Conservation (phyloP, 2,888 invertebrate species). For the Eumerus sabulonum region DNA sequence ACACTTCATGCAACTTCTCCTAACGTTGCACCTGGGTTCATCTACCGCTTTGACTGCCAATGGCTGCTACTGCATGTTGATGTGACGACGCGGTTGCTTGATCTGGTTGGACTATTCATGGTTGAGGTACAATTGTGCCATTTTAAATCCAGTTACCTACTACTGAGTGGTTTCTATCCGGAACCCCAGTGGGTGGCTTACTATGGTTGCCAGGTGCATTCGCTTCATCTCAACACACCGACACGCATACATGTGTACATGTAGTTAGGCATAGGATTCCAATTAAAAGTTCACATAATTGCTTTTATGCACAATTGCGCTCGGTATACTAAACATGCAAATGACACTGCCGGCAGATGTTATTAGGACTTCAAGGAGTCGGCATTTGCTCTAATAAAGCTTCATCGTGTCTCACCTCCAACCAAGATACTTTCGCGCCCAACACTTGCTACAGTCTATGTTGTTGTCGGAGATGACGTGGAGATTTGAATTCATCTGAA, state of each 20-base stretch:
- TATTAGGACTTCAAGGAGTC: no score
- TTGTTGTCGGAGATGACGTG: not conserved
- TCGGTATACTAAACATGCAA: constrained; percentile 55
- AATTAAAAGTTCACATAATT: constrained; percentile 67
- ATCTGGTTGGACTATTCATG: constrained; percentile 19
- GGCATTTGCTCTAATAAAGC: constrained; percentile 25
- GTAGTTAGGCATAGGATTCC: constrained; percentile 49
- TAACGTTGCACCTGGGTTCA: constrained; percentile 31
- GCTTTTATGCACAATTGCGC: constrained; percentile 67
- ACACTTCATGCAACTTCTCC: constrained; percentile 11
- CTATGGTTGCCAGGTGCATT: constrained; percentile 9
- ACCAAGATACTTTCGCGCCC: constrained; percentile 16
- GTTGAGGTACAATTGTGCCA: constrained; percentile 41
- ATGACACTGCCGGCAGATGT: constrained; percentile 52
- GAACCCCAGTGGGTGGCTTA: constrained; percentile 43
- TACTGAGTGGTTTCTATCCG: constrained; percentile 48
- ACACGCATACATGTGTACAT: no score
- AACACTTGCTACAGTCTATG: constrained; percentile 6
- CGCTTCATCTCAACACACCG: constrained; percentile 3
- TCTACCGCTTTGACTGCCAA: constrained; percentile 37
- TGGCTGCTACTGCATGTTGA: constrained; percentile 3
- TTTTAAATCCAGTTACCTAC: constrained; percentile 62
- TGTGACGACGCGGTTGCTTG: constrained; percentile 8
- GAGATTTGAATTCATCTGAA: constrained; percentile 42
- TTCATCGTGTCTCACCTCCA: constrained; percentile 25